Base-by-base conservation (phyloP, 1,140 invertebrate genomes). In the Drosophila jambulina region DNA sequence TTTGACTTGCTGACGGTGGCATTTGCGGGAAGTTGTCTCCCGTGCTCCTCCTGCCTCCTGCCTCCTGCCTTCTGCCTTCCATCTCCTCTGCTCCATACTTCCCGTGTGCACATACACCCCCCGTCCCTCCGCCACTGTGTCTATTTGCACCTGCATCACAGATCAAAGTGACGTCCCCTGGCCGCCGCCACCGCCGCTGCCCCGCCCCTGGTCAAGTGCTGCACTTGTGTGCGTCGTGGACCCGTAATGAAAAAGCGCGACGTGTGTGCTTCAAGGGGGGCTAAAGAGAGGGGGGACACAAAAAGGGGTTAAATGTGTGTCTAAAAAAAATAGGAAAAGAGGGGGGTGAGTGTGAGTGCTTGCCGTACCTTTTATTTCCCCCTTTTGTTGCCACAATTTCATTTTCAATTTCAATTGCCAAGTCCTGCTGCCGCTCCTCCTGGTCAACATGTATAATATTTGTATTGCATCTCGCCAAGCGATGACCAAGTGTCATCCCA, bases 401-500 rank as follows among this genome's bases (percentile, higher is more conserved):
- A 87, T 87, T 87, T 86, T 83, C 76, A 82, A 86, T 86, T 86
- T 79, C 79, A 85, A 86, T 85, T 85, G 67, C 82, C 61, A 70
- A 84, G 42, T 70, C 69, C 65, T 25, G 48, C 25, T 48, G 46
- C 46, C 21, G 25, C 42, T 49, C 17, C 65, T 42, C 34, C 51
- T 27, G 67, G 67, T 57, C 69, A 71, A 49, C 70, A 72, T 74
- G 68, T 74, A 54, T 69, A 81, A 80, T 79, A 74, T 76, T 76
- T 76, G 74, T 76, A 53, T 76, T 76, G 70, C 56, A 74, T 72
- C 67, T 70, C 43, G 36, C 56, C 54, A 36, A 60, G 43, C 70
- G 68, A 59, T 74, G 70, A 43, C 69, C 69, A 51, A 72, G 69
- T 40, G 69, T 56, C 13, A 13, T 29, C 54, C 36, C 45, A 25